Base-by-base conservation (phyloP, 2,888 invertebrate species). In the Callimorpha dominula region DNA sequence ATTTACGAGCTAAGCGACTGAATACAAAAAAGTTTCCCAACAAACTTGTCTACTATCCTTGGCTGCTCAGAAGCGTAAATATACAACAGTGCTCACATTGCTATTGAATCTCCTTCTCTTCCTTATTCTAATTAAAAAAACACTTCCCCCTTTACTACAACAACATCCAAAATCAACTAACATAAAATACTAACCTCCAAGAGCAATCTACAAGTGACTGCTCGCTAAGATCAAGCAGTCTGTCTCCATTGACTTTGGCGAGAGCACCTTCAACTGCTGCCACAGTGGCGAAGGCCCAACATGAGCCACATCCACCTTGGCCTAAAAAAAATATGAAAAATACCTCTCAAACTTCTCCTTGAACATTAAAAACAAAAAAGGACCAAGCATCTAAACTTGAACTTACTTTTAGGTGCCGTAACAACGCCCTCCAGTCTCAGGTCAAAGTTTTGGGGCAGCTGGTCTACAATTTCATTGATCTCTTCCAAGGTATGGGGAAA, bases 201-300 rank as follows among this genome's bases (percentile, higher is more conserved):
- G 90, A 86, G 57, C 92, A 92, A 78, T 92, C 92, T 0, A 92
- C 86, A 0, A 92, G 78, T 0, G 91, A 89, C 65, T 92, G 92
- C 50, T 91, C 91, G 65, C 91, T 91, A 7, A 92, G 83, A 17
- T 90, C 89, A 20, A 91, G 40, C 42, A 86, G 68, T 31, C 88
- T 79, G 0, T 86, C 88, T 0, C 90, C 90, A 11, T 88, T 88
- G 40, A 12, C 65, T 9, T 84, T 81, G 0, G 91, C 87, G 0
- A 90, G 15, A 0, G 87, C 88, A 0, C 90, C 90, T 68, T 91
- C 92, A 0, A 92, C 80, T 0, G 89, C 84, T 0, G 91, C 90
- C 0, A 87, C 82, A 0, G 88, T 82, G 0, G 88, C 73, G 75
- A 92, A 92, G 0, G 92, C 89, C 91, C 91, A 92, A 64, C 91